A percentile compares a stretch with the other conserved stretches of the same genome.
Conservation (phyloP, 2,888 invertebrate species). For the Geotrupes spiniger region DNA sequence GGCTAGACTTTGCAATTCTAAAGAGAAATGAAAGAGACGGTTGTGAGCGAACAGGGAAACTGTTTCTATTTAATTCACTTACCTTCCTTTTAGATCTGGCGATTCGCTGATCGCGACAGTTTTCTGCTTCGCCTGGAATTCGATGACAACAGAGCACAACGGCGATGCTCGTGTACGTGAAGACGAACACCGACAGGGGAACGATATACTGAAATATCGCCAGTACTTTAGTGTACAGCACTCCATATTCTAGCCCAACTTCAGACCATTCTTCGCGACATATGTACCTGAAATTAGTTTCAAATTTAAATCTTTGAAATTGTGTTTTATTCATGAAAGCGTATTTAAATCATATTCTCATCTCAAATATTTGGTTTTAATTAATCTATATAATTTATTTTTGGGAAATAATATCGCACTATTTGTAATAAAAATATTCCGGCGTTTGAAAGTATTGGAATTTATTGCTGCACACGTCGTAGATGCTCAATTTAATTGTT, state of each 20-base stretch:
- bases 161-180: slow-evolving; percentile 84
- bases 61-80: slow-evolving; percentile 32
- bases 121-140: slow-evolving; percentile 85
- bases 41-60: neutral
- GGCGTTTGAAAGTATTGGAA: no score
- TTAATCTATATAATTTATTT: no score
- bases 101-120: slow-evolving; percentile 75
- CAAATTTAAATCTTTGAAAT: no score
- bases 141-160: slow-evolving; percentile 84
- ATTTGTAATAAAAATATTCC: no score
- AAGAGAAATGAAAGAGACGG: neutral
- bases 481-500: no score
- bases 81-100: slow-evolving; percentile 88
- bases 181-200: slow-evolving; percentile 75
- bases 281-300: slow-evolving; percentile 65
- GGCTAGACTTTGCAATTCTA: no score
- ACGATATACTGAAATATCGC: slow-evolving; percentile 81
- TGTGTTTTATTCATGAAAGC: no score
- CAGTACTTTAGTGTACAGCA: slow-evolving; percentile 70
- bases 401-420: no score
- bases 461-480: no score
- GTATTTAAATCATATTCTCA: no score
- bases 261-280: slow-evolving; percentile 72
- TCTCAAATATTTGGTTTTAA: no score
- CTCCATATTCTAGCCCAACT: slow-evolving; percentile 58